Percentiles rank a stretch among this genome's conserved stretches.
These are phyloP conservation scores for Melospiza georgiana DNA, from an alignment of 2,113 vertebrate species.

Conservation along the genomic window DNA sequence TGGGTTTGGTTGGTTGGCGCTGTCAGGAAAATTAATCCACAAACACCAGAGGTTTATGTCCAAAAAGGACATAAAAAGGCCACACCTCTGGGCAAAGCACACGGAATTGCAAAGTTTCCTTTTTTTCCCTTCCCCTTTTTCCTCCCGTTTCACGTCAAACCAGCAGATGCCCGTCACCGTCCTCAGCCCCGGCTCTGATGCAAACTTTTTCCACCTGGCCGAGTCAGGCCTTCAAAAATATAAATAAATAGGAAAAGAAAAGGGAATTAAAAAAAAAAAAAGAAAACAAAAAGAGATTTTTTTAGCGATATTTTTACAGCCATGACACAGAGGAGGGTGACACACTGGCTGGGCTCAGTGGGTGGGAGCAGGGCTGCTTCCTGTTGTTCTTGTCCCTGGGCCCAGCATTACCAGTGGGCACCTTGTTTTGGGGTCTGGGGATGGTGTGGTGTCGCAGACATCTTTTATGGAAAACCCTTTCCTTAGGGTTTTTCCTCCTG, in stretches of 20 bases:
- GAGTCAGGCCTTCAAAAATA: slow-evolving; percentile 13
- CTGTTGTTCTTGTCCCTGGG: slow-evolving; percentile 74
- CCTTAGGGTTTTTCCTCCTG: too few relatives aligned
- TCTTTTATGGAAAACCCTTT: too few relatives aligned
- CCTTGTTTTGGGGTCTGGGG: neutral
- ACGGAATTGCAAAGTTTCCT: slow-evolving; percentile 32
- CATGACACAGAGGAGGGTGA: slow-evolving; percentile 77
- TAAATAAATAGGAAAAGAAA: neutral
- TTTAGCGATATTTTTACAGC: slow-evolving; percentile 74
- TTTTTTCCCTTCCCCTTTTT: neutral
- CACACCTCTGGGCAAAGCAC: slow-evolving; percentile 72
- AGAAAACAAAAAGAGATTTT: neutral
- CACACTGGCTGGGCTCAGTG: slow-evolving; percentile 75
- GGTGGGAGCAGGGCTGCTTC: slow-evolving; percentile 71
- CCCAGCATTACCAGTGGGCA: slow-evolving; percentile 70
- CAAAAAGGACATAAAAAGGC: neutral
- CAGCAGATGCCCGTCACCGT: neutral
- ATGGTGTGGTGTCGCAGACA: neutral
- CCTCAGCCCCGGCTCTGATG: slow-evolving; percentile 15
- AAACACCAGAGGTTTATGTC: too few relatives aligned
- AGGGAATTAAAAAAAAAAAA: neutral
- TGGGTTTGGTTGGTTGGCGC: neutral
- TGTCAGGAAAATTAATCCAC: too few relatives aligned
- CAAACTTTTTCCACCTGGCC: slow-evolving; percentile 74
- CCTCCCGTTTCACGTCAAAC: neutral